These are phyloP conservation scores for Cryptotis parvus DNA, from an alignment of 2,113 vertebrate species.

Conservation along the genomic window DNA sequence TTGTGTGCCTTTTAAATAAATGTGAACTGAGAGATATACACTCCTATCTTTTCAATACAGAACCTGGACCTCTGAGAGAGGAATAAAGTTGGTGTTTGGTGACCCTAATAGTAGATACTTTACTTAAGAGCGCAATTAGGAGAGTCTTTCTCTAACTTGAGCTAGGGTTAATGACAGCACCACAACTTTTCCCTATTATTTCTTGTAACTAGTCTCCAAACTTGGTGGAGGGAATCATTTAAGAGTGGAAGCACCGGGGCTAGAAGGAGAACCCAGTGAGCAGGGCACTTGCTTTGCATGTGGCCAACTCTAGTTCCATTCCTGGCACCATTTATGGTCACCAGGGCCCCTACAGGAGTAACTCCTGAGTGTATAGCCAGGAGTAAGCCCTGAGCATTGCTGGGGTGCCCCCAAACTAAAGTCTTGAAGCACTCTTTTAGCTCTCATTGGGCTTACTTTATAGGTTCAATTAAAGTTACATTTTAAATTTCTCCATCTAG, in stretches of 20 bases:
- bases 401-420: too few relatives aligned
- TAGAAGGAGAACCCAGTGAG: too few relatives aligned
- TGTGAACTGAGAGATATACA: not conserved
- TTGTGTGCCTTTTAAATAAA: slow-evolving; percentile 47
- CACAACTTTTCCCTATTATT: slow-evolving; percentile 16
- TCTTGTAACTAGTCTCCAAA: not conserved
- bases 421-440: not conserved
- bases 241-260: not conserved
- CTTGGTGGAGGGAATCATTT: not conserved
- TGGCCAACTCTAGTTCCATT: too few relatives aligned
- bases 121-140: slow-evolving; percentile 43
- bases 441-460: not conserved
- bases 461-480: slow-evolving; percentile 7
- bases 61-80: not conserved
- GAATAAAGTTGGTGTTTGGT: slow-evolving; percentile 38
- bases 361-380: too few relatives aligned
- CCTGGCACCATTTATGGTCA: too few relatives aligned
- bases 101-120: not conserved
- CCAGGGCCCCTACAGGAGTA: too few relatives aligned
- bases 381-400: too few relatives aligned
- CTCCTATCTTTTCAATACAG: not conserved
- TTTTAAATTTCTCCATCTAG: slow-evolving; percentile 33
- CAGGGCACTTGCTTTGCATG: too few relatives aligned
- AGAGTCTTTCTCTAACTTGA: slow-evolving; percentile 21
- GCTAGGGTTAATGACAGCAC: not conserved